Evolutionary conservation across 1,140 invertebrate species (phyloP).

Genomic region (Holotrichia oblita): DNA sequence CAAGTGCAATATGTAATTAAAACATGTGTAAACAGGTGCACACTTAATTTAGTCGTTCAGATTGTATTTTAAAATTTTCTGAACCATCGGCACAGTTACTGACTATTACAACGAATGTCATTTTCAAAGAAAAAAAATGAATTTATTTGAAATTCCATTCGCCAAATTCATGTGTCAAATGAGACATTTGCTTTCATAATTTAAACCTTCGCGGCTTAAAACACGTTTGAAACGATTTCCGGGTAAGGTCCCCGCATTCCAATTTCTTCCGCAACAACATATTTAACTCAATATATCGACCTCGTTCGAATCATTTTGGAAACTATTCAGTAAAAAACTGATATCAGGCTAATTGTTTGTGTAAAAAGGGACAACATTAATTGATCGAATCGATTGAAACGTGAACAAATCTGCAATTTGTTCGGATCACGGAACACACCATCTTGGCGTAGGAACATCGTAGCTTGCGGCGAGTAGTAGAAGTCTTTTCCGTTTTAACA

Average conservation of each 20-base stretch:
- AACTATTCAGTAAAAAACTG: background rate
- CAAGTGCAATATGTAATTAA: too few relatives aligned
- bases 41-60: too few relatives aligned
- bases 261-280: constrained; percentile 39
- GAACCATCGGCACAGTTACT: too few relatives aligned
- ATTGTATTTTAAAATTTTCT: too few relatives aligned
- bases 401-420: background rate
- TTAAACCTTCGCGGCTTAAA: constrained; percentile 38
- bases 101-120: background rate
- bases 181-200: constrained; percentile 36
- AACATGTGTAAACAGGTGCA: too few relatives aligned
- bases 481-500: constrained; percentile 75
- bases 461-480: constrained; percentile 51
- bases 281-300: constrained; percentile 19
- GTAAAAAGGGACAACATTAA: background rate
- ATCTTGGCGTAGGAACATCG: constrained; percentile 57
- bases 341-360: background rate
- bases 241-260: constrained; percentile 25
- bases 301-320: constrained; percentile 14
- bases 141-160: constrained; percentile 38
- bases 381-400: background rate
- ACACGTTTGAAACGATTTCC: constrained; percentile 38
- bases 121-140: constrained; percentile 7
- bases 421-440: background rate
- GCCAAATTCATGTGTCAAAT: constrained; percentile 46